Evolutionary conservation across 1,140 invertebrate genomes (phyloP), one percentile per base, ranked within the genome.

Genomic region (Condylostylus longicornis): DNA sequence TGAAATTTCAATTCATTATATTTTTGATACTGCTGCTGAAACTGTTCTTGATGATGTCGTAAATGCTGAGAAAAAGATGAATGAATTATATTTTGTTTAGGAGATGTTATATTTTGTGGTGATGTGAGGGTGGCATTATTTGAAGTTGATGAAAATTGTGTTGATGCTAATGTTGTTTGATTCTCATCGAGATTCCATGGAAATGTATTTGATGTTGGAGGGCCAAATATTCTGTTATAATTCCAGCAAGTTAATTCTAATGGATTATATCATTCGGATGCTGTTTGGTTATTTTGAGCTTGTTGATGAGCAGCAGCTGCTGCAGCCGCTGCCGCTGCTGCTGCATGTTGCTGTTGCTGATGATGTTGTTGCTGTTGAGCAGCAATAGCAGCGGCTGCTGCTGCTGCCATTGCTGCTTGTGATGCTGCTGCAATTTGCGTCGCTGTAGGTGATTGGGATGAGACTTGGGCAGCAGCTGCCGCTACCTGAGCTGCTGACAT

Each of bases 381-480:
- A 15, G 46, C 51, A 41, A 47, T 48, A 23, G 51, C 51, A 2
- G 53, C 51, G 8, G 41, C 38, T 9, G 58, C 58, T 8, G 59
- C 58, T 23, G 54, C 52, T 33, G 53, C 53, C 33, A 55, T 52
- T 23, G 56, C 57, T 44, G 52, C 56, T 1, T 54, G 53, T 18
- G 51, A 51, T 33, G 51, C 54, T 3, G 50, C 48, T 21, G 51
- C 51, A 2, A 52, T 52, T 15, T 54, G 48, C 32, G 63, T 39
- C 36, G 62, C 48, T 38, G 61, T 59, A 18, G 55, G 49, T 21
- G 58, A 51, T 14, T 56, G 54, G 46, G 68, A 67, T 61, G 62
- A 64, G 61, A 52, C 64, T 44, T 54, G 58, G 51, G 58, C 69
- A 60, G 68, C 68, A 61, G 60, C 64, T 55, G 63, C 67, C 60